Base-by-base conservation (phyloP, 2,797 vertebrate species). In the Mus caroli region DNA sequence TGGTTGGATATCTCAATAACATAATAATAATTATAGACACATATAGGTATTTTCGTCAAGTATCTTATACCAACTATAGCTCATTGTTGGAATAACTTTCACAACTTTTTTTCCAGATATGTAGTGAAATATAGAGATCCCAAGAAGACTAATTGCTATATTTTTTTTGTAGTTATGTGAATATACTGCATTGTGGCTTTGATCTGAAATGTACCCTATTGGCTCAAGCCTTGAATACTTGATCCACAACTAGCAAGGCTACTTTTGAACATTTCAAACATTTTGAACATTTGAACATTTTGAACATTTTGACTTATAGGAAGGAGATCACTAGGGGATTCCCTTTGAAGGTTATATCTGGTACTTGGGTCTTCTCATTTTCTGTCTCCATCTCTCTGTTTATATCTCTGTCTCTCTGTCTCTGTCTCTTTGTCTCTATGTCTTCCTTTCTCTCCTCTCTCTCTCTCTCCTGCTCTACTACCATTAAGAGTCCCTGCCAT, bases 81-180 rank as follows among this genome's bases (percentile, higher is more conserved):
- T 91, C 24, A 71, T 15, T 89, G 71, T 64, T 83, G 4, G 11
- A 91, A 64, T 91, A 37, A 46, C 34, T 82, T 97, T 95, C 89
- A 94, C 50, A 26, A n/a, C 54, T 3, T 77, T 89, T 89, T 83
- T 78, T 69, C 4, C 37, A 93, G 24, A 54, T 89, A 9, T 73
- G 13, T 86, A 60, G 24, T 92, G 64, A 56, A 86, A 87, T 86
- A 15, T 58, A 54, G 71, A 88, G 76, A 73, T 62, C 6, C 2
- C 50, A 71, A 87, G n/a, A 80, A 50, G n/a, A 14, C 28, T 73
- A 90, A 13, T 88, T 83, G 1, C 6, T 67, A 43, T 85, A 54
- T 43, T 88, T 94, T 94, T 92, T 31, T n/a, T 69, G 60, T 9
- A 93, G 76, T 6, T 90, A 8, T 84, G 3, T 37, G 22, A 50